Evolutionary conservation across 2,888 invertebrate genomes (phyloP).

Genomic region (Apoda limacodes): DNA sequence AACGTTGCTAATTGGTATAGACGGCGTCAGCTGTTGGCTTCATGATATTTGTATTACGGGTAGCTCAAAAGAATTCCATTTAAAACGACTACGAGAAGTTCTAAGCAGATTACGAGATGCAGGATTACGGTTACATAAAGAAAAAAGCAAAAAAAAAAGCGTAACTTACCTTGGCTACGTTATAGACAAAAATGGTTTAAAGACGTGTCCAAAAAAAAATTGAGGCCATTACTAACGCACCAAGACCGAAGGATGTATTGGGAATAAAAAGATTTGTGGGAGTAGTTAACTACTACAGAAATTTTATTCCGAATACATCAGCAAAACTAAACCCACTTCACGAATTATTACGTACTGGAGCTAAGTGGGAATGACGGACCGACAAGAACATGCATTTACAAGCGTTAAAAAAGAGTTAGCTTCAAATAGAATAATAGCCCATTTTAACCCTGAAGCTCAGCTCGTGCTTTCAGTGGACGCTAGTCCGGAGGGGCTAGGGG

Average conservation of each 20-base stretch:
- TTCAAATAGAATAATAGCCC: slow-evolving; percentile 7
- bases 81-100: slow-evolving; percentile 18
- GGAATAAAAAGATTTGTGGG: slow-evolving; percentile 2
- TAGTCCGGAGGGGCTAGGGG: slow-evolving; percentile 21
- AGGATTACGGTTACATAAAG: slow-evolving; percentile 15
- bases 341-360: slow-evolving; percentile 3
- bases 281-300: slow-evolving; percentile 1
- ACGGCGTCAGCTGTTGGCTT: slow-evolving; percentile 13
- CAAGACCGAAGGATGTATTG: slow-evolving; percentile 11
- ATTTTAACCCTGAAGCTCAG: slow-evolving; percentile 12
- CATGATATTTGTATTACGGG: slow-evolving; percentile 18
- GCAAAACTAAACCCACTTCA: slow-evolving; percentile 1
- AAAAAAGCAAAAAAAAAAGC: slow-evolving; percentile 17
- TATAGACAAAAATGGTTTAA: slow-evolving; percentile 20
- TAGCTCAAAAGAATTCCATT: slow-evolving; percentile 7
- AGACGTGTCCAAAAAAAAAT: slow-evolving; percentile 14
- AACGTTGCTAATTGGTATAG: slow-evolving; percentile 11
- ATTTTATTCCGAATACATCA: slow-evolving; percentile 1
- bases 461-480: slow-evolving; percentile 20
- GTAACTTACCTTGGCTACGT: slow-evolving; percentile 18
- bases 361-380: slow-evolving; percentile 9
- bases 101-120: slow-evolving; percentile 12
- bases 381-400: slow-evolving; percentile 5
- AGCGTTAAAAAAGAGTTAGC: slow-evolving; percentile 4
- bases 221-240: slow-evolving; percentile 9